Evolutionary conservation across 2,113 vertebrate species (phyloP).

Genomic region (Heptranchias perlo): DNA sequence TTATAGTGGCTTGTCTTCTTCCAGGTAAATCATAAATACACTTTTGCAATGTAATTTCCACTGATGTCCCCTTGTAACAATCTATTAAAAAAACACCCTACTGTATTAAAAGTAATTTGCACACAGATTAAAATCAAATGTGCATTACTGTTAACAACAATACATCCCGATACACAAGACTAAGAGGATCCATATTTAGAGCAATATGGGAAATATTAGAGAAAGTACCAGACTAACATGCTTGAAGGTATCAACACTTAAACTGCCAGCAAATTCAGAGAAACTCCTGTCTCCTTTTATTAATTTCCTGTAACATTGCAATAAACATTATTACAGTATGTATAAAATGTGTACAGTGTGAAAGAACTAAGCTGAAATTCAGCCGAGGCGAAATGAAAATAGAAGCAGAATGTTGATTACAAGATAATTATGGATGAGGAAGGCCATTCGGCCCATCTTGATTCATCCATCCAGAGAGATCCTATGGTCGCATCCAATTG

Average conservation of each 20-base stretch:
- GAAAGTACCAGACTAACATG: neutral
- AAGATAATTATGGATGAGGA: neutral
- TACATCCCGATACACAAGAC: too few relatives aligned
- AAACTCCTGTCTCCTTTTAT: neutral
- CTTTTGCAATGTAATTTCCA: slow-evolving; percentile 17
- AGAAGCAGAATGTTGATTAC: neutral
- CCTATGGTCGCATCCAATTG: neutral
- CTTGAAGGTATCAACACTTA: neutral
- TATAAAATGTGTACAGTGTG: neutral
- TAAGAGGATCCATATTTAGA: neutral
- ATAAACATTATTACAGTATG: neutral
- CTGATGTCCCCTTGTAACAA: neutral
- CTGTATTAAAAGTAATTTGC: slow-evolving; percentile 26
- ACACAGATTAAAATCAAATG: neutral
- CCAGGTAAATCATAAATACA: neutral
- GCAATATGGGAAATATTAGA: neutral
- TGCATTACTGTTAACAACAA: neutral
- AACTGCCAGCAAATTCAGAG: neutral
- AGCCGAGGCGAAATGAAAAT: neutral
- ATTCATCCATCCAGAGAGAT: neutral
- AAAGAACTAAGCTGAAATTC: neutral
- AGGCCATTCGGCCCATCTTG: neutral
- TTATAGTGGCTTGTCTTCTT: slow-evolving; percentile 5
- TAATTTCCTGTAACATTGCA: neutral
- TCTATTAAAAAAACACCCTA: slow-evolving; percentile 6